Percentiles rank a stretch among this genome's conserved stretches.
phyloP scores from a whole-genome alignment of 2,113 vertebrate species.

The Menura novaehollandiae region DNA sequence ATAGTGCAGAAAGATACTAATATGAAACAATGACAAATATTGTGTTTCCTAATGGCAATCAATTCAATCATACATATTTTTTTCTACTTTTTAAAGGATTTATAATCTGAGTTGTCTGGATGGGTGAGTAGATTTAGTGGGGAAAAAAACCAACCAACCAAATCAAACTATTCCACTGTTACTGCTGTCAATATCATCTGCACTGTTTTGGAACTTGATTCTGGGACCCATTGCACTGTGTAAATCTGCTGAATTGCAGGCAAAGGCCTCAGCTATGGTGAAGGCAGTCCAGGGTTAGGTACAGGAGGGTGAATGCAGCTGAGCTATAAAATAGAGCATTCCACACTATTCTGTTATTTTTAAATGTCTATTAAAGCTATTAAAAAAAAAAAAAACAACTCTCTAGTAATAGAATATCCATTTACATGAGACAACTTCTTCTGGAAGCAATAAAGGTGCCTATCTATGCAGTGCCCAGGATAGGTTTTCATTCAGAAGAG shows the following conservation, averaged over 20 bases:
- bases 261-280: neutral
- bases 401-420: slow-evolving; percentile 26
- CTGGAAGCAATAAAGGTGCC: slow-evolving; percentile 55
- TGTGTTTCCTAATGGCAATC: neutral
- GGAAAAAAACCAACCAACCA: rapidly evolving
- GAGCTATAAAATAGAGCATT: slow-evolving; percentile 13
- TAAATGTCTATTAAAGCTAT: neutral
- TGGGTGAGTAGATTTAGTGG: neutral
- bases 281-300: neutral
- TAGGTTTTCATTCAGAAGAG: slow-evolving; percentile 12
- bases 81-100: neutral
- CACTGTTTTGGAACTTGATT: neutral
- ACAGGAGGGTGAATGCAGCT: neutral
- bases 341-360: neutral
- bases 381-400: neutral
- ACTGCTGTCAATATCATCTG: neutral
- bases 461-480: neutral
- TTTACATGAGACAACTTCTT: slow-evolving; percentile 4
- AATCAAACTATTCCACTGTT: neutral
- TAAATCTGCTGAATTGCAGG: neutral
- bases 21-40: neutral
- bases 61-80: neutral
- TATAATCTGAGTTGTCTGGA: neutral
- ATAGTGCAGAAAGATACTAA: neutral
- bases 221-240: neutral